phyloP scores from a whole-genome alignment of 2,888 invertebrate genomes.

The Caenorhabditis plicata region DNA sequence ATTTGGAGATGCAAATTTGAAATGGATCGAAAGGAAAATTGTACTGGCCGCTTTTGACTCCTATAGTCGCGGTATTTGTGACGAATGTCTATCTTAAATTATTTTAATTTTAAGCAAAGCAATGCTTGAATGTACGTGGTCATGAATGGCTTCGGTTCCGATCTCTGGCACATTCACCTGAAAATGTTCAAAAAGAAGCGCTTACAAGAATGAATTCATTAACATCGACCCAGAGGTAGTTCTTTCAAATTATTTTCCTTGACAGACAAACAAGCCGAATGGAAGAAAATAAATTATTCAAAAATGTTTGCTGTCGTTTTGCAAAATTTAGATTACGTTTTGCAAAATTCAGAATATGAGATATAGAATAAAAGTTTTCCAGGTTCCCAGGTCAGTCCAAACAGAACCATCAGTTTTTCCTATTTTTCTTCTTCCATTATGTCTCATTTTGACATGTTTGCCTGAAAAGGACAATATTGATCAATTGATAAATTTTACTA shows the following conservation, averaged over 20 bases:
- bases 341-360: no score
- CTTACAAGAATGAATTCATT: conserved; percentile 8
- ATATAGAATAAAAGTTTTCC: no score
- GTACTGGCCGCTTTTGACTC: conserved; percentile 35
- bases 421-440: no score
- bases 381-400: conserved; percentile 15
- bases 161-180: conserved; percentile 16
- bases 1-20: conserved; percentile 22
- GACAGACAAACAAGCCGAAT: neutral
- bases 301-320: no score
- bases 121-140: conserved; percentile 13
- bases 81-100: neutral
- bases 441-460: no score
- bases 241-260: neutral
- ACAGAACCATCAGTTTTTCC: neutral
- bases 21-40: conserved; percentile 35
- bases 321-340: no score
- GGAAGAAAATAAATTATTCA: no score
- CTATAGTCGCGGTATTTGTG: neutral
- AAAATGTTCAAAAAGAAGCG: conserved; percentile 22
- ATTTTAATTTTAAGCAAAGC: conserved; percentile 5
- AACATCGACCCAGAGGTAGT: conserved; percentile 1
- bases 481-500: no score
- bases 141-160: conserved; percentile 37
- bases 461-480: no score